Evolutionary conservation across 1,140 invertebrate genomes (phyloP).

Genomic region (Teleogryllus occipitalis): DNA sequence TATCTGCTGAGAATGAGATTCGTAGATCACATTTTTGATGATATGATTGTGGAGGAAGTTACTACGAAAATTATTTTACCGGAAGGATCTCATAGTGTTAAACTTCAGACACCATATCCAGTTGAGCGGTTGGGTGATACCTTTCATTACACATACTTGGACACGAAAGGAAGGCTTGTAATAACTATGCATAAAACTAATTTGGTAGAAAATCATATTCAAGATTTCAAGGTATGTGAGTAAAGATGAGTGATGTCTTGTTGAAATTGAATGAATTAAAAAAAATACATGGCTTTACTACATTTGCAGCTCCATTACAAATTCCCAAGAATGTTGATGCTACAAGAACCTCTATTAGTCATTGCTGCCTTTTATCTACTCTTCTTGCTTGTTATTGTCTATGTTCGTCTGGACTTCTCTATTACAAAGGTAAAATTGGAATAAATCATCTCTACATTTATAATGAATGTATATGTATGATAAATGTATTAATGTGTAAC

Average conservation of each 20-base stretch:
- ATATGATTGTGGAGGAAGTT: constrained; percentile 91
- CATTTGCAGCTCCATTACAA: constrained; percentile 67
- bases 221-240: constrained; percentile 57
- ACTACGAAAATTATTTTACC: constrained; percentile 88
- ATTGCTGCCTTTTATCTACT: constrained; percentile 81
- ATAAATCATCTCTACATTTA: too few relatives aligned
- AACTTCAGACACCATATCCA: constrained; percentile 74
- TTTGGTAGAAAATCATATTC: constrained; percentile 93
- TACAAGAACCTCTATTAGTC: constrained; percentile 88
- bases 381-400: constrained; percentile 87
- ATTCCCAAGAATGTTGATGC: constrained; percentile 74
- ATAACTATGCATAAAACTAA: constrained; percentile 79
- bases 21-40: constrained; percentile 93
- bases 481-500: constrained; percentile 18
- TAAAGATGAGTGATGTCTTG: neutral
- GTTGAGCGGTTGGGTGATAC: constrained; percentile 65
- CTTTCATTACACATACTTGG: constrained; percentile 88
- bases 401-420: constrained; percentile 92
- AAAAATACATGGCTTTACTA: constrained; percentile 1
- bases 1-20: constrained; percentile 87
- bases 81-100: constrained; percentile 78
- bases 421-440: constrained; percentile 48
- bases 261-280: neutral
- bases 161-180: constrained; percentile 86
- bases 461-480: too few relatives aligned